Evolutionary conservation across 2,797 vertebrate genomes (phyloP).

Genomic region (Fundulus diaphanus): DNA sequence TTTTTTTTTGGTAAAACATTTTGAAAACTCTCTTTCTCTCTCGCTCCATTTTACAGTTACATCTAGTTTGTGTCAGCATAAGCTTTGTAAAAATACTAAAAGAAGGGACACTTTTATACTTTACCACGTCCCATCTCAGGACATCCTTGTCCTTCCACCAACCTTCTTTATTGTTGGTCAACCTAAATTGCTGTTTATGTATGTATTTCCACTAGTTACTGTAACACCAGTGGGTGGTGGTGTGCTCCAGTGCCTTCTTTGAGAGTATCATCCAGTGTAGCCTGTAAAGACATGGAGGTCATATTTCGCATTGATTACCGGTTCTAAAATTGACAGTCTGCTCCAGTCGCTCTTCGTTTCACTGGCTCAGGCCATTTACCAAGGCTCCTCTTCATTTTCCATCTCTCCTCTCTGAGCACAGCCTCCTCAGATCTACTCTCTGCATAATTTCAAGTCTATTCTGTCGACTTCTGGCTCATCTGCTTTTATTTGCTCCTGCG

Average conservation of each 20-base stretch:
- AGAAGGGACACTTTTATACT: no score
- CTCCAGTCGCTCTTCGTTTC: slow-evolving; percentile 56
- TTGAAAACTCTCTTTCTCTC: no score
- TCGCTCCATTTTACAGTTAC: no score
- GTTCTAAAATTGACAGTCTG: slow-evolving; percentile 61
- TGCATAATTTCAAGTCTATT: slow-evolving; percentile 57
- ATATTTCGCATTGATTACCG: slow-evolving; percentile 71
- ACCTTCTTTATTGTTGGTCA: not conserved
- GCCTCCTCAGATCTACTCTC: slow-evolving; percentile 33
- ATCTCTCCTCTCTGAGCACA: slow-evolving; percentile 27
- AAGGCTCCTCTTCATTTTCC: slow-evolving; percentile 50
- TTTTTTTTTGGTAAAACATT: no score
- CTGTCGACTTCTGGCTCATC: slow-evolving; percentile 47
- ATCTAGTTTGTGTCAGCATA: no score
- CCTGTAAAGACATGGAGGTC: slow-evolving; percentile 37
- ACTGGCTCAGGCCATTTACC: slow-evolving; percentile 51
- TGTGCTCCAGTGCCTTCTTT: not conserved
- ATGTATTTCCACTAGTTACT: not conserved
- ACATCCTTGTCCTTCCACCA: not conserved
- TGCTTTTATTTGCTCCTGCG: slow-evolving; percentile 45
- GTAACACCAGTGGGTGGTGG: not conserved
- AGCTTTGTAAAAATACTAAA: no score
- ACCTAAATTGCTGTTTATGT: not conserved
- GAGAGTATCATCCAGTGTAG: slow-evolving; percentile 14
- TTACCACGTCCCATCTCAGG: no score